Base-by-base conservation (phyloP, 2,797 vertebrate genomes). In the Morelia viridis region DNA sequence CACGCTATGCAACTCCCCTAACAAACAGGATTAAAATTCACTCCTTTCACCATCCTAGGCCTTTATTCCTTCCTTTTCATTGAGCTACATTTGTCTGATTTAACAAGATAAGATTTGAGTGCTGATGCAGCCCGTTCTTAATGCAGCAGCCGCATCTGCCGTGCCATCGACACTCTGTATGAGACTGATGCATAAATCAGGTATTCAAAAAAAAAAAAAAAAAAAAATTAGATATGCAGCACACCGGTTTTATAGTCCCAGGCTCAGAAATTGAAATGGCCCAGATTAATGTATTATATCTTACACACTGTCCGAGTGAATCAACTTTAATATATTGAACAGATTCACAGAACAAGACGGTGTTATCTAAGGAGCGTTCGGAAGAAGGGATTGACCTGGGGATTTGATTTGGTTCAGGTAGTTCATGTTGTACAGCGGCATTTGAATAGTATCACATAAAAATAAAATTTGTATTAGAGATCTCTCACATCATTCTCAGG, bases 51-150 rank as follows among this genome's bases (percentile, higher is more conserved):
- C 97, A 92, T 97, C 96, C 95, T 96, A 97, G 97, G 97, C 96
- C 97, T 98, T 97, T 98, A 97, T 98, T 98, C 98, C 98, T 98
- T 98, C 98, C 98, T 98, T 98, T 97, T 98, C 98, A 98, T 98
- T 97, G 98, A 98, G 98, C 98, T 98, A 98, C 98, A 98, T 98
- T 98, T 98, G 98, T 98, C 98, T 99, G 98, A 99, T 99, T 99
- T 98, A 98, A 98, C 98, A 98, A 98, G 98, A 99, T 99, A 98
- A 99, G 98, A 99, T 98, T 98, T 98, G 98, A 99, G 98, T 98
- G 98, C 97, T 97, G 98, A 98, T 98, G 98, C 98, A 98, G 98
- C 98, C 98, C 97, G 98, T 98, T 98, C 98, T 98, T 98, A 99
- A 99, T 98, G 98, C 98, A 98, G 98, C 97, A 94, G 97, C 97